phyloP scores from a whole-genome alignment of 1,140 invertebrate species.

The Hestina assimilis region DNA sequence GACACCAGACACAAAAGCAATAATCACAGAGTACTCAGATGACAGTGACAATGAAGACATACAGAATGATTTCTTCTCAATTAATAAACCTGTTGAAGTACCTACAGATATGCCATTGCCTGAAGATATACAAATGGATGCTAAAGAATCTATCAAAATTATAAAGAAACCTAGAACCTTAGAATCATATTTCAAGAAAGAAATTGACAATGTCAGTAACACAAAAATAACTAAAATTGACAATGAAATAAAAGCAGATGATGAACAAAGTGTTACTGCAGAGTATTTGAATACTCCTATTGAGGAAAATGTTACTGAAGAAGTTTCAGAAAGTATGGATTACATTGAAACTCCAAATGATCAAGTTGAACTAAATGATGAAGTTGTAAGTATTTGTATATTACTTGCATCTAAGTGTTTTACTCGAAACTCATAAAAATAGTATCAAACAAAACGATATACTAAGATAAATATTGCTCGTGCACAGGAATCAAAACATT shows the following conservation, averaged over 20 bases:
- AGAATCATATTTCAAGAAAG: conserved; percentile 62
- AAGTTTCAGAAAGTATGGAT: conserved; percentile 10
- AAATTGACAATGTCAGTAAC: no score
- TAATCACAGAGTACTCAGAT: conserved; percentile 59
- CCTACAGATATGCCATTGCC: conserved; percentile 46
- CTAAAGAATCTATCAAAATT: conserved; percentile 1
- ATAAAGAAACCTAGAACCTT: conserved; percentile 38
- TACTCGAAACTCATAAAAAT: background rate
- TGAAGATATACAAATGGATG: conserved; percentile 27
- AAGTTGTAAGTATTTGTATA: conserved; percentile 66
- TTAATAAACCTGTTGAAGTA: conserved; percentile 61
- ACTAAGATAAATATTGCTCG: no score
- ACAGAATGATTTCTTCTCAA: conserved; percentile 78
- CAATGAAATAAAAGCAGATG: conserved; percentile 25
- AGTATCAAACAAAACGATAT: background rate
- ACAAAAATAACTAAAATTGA: no score
- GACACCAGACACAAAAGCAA: conserved; percentile 32
- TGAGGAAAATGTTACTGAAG: conserved; percentile 10
- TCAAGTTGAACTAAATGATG: conserved; percentile 55
- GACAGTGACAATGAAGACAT: conserved; percentile 72
- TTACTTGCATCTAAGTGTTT: no score
- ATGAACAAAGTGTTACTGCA: conserved; percentile 15
- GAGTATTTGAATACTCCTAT: no score
- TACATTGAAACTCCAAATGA: conserved; percentile 30
- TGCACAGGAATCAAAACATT: no score